Conservation (phyloP, 92 coral and sea anemone species). For the Parazoanthus atlanticus region DNA sequence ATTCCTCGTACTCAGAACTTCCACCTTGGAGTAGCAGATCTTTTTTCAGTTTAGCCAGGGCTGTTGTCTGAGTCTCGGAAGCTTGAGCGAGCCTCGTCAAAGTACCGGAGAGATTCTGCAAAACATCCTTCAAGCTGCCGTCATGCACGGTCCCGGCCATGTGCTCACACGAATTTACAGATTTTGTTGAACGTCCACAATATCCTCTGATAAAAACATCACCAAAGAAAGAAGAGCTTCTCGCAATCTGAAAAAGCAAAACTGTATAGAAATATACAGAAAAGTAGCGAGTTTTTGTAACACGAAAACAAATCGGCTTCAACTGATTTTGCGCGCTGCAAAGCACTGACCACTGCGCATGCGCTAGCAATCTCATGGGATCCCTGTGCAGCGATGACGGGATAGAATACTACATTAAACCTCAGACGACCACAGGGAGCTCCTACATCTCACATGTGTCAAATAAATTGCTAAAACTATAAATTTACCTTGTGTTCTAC, state of each 20-base stretch:
- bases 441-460: no score
- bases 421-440: no score
- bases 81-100: conserved; percentile 23
- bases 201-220: background rate
- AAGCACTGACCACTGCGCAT: background rate
- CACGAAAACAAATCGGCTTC: background rate
- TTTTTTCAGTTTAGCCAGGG: background rate
- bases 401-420: no score
- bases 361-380: conserved; percentile 23
- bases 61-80: conserved; percentile 12
- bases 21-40: conserved; percentile 2
- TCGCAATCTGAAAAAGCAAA: background rate
- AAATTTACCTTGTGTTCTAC: no score
- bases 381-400: conserved; percentile 9
- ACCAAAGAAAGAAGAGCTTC: background rate
- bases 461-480: no score
- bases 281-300: background rate
- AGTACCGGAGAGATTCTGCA: background rate
- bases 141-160: no score
- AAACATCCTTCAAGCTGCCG: conserved; percentile 14
- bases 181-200: background rate
- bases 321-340: background rate
- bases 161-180: background rate
- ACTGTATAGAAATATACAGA: background rate
- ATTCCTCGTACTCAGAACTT: background rate